These are phyloP conservation scores for Dolichopus griseipennis DNA, from an alignment of 2,888 invertebrate genomes.

Conservation along the genomic window DNA sequence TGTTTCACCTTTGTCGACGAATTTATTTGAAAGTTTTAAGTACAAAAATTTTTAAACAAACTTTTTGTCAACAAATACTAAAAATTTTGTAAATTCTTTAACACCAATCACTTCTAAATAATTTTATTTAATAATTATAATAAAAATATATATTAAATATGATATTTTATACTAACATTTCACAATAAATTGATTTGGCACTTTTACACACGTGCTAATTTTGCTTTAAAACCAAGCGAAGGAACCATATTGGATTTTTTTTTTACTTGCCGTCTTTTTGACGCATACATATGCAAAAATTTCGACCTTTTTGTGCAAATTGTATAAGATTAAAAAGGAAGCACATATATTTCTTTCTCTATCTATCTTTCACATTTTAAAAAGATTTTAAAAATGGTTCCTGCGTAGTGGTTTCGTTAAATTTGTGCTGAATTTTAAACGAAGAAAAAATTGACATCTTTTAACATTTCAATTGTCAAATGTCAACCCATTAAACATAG, in stretches of 20 bases:
- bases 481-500: too few relatives aligned
- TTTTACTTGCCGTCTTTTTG: background rate
- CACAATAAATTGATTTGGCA: constrained; percentile 42
- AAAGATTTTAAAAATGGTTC: background rate
- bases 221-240: constrained; percentile 45
- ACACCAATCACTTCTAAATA: background rate
- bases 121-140: background rate
- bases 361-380: background rate
- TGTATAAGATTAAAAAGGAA: background rate
- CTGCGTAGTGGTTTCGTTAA: background rate
- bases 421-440: background rate
- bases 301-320: background rate
- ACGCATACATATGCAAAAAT: background rate
- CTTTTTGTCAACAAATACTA: background rate
- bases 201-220: constrained; percentile 45
- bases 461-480: too few relatives aligned
- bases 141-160: constrained; percentile 20
- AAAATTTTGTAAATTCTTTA: background rate
- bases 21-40: background rate
- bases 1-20: background rate
- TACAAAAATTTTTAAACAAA: background rate
- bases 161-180: constrained; percentile 40
- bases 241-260: constrained; percentile 7
- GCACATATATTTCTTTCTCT: background rate
- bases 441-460: background rate